phyloP scores from a whole-genome alignment of 2,888 invertebrate species.

The Drosophila algonquin region DNA sequence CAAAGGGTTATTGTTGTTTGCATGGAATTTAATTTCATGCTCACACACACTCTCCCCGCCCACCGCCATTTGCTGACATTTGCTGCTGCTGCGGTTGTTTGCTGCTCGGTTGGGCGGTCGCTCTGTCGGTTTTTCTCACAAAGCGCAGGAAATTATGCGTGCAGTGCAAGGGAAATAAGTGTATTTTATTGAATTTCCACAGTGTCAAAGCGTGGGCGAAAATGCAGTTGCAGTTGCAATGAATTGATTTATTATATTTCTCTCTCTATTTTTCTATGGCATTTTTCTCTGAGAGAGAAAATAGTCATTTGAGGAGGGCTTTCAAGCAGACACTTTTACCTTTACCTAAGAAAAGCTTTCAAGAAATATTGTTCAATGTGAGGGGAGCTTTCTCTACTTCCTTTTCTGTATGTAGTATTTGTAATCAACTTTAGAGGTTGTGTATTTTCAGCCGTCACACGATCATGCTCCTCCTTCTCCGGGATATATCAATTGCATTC shows the following conservation, averaged over 20 bases:
- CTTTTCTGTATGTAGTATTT: too few species aligned
- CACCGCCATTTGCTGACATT: conserved; percentile 23
- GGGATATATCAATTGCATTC: conserved; percentile 35
- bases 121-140: conserved; percentile 21
- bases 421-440: not conserved
- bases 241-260: conserved; percentile 18
- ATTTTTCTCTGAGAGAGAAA: not conserved
- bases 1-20: conserved; percentile 71
- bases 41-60: conserved; percentile 32
- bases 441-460: conserved; percentile 13
- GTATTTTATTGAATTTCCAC: conserved; percentile 32
- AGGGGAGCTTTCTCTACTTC: too few species aligned
- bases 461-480: conserved; percentile 26
- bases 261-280: not conserved
- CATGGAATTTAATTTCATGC: conserved; percentile 73
- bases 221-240: not conserved
- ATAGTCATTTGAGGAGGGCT: not conserved
- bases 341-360: too few species aligned
- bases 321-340: not conserved
- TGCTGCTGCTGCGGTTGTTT: conserved; percentile 1
- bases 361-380: not conserved
- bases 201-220: conserved; percentile 6
- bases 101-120: not conserved
- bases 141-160: conserved; percentile 62
- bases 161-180: conserved; percentile 41